phyloP scores from a whole-genome alignment of 1,140 invertebrate genomes.

The Aphis craccivora region DNA sequence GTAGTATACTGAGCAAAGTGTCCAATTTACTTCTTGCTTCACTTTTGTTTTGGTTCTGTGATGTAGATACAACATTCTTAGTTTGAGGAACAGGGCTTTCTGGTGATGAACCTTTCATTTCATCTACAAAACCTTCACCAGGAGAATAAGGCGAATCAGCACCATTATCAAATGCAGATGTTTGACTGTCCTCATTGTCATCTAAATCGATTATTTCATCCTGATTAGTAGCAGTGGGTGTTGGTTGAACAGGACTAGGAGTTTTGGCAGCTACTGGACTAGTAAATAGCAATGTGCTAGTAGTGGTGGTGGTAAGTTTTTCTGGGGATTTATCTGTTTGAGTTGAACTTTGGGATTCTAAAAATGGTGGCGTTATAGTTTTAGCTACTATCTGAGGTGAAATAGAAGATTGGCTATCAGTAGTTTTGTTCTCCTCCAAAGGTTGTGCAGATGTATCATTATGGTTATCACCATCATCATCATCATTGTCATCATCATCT shows the following conservation, averaged over 20 bases:
- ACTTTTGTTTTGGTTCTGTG: conserved; percentile 55
- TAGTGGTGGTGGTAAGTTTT: conserved; percentile 39
- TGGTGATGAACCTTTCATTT: conserved; percentile 84
- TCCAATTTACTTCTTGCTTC: conserved; percentile 68
- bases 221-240: not conserved
- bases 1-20: conserved; percentile 66
- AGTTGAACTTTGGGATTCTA: conserved; percentile 51
- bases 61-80: not conserved
- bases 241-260: conserved; percentile 48
- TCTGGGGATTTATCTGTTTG: conserved; percentile 56
- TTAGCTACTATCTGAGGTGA: conserved; percentile 59
- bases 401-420: conserved; percentile 52
- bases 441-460: conserved; percentile 34
- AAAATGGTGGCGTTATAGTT: conserved; percentile 57
- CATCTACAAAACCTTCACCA: conserved; percentile 82
- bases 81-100: conserved; percentile 60
- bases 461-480: conserved; percentile 19
- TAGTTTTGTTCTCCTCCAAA: conserved; percentile 49
- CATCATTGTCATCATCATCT: conserved; percentile 39
- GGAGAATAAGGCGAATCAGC: conserved; percentile 83
- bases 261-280: conserved; percentile 34
- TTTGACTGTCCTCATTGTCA: conserved; percentile 59
- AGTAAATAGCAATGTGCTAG: conserved; percentile 39
- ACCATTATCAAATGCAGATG: conserved; percentile 59
- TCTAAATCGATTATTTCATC: conserved; percentile 56